A percentile compares a stretch with the other conserved stretches of the same genome.
Evolutionary conservation across 2,888 invertebrate species (phyloP).

Genomic region (Caenorhabditis sp.): DNA sequence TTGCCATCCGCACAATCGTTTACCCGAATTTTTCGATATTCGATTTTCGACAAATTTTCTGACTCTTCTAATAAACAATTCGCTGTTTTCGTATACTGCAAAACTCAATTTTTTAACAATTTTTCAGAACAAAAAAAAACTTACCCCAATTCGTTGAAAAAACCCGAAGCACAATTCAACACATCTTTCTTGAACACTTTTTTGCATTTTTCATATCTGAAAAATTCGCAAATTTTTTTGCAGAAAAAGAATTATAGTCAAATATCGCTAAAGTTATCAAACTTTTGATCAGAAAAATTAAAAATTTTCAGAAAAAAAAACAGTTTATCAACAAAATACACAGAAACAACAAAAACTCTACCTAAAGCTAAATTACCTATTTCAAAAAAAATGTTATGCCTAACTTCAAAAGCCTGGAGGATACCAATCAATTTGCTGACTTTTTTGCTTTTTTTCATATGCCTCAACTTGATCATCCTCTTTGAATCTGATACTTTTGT

Average conservation of each 20-base stretch:
- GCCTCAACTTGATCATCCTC: constrained; percentile 80
- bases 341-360: background rate
- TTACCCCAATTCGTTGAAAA: constrained; percentile 27
- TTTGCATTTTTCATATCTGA: background rate
- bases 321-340: constrained; percentile 7
- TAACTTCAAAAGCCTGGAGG: constrained; percentile 63
- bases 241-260: background rate
- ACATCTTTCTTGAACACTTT: constrained; percentile 5
- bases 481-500: constrained; percentile 63
- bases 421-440: constrained; percentile 79
- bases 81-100: constrained; percentile 8
- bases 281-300: background rate
- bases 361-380: constrained; percentile 19
- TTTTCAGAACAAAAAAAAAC: background rate
- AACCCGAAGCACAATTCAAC: constrained; percentile 21
- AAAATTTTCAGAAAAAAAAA: constrained; percentile 1
- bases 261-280: background rate
- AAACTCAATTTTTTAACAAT: background rate
- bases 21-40: background rate
- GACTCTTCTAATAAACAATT: constrained; percentile 7
- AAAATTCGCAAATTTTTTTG: background rate
- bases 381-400: background rate
- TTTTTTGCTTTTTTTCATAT: constrained; percentile 78
- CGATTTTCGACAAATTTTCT: background rate
- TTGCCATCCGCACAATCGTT: background rate